Percentiles rank a stretch among this genome's conserved stretches.
These are phyloP conservation scores for Philopotamus ludificatus DNA, from an alignment of 1,140 invertebrate genomes.

Conservation along the genomic window DNA sequence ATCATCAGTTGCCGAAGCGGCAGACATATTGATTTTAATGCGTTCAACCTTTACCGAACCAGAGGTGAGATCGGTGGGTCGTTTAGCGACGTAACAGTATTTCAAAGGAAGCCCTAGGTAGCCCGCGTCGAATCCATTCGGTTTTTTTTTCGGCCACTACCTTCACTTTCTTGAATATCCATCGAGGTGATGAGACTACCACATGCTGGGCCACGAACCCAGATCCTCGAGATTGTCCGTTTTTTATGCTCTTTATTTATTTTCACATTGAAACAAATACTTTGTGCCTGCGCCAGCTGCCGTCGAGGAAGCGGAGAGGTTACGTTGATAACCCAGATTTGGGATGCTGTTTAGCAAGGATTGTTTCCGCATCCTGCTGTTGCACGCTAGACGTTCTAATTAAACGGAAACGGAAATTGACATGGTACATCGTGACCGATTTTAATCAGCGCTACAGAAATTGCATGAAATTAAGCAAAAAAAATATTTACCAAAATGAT, in stretches of 20 bases:
- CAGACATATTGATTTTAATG: constrained; percentile 27
- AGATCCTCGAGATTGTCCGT: constrained; percentile 33
- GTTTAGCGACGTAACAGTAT: constrained; percentile 20
- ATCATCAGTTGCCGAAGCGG: not conserved
- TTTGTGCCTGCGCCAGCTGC: not conserved
- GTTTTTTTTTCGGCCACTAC: not conserved
- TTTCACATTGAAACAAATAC: not conserved
- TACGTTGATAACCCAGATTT: not conserved
- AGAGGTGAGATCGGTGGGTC: constrained; percentile 23
- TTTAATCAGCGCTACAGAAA: no score
- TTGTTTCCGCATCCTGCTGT: not conserved
- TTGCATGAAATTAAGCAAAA: no score
- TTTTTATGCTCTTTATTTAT: constrained; percentile 7
- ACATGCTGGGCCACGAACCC: constrained; percentile 26
- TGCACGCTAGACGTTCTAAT: no score
- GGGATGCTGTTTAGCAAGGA: not conserved
- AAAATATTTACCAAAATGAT: no score
- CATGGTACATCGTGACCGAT: no score
- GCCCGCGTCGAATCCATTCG: constrained; percentile 2
- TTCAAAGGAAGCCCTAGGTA: constrained; percentile 34
- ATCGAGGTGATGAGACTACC: constrained; percentile 34
- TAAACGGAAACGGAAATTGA: no score
- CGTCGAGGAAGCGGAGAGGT: not conserved
- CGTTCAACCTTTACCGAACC: constrained; percentile 17
- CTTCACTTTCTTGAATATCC: constrained; percentile 13